Conservation (phyloP, 2,797 vertebrate genomes). For the Pangasius sanitwongsei region DNA sequence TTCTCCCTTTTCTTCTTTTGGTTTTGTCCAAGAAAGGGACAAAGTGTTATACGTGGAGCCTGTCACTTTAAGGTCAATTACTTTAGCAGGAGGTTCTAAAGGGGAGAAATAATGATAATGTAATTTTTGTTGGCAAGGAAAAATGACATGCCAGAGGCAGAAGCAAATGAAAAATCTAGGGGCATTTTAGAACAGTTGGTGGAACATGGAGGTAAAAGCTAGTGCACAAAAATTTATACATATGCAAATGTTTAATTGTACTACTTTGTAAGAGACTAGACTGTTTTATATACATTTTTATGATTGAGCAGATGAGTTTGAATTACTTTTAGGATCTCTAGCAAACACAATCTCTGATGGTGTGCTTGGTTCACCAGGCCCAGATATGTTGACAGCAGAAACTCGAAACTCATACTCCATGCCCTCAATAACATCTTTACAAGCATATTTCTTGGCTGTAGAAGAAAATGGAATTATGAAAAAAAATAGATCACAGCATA, state of each 20-base stretch:
- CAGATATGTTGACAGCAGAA: slow-evolving; percentile 84
- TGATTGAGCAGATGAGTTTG: slow-evolving; percentile 22
- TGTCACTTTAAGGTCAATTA: slow-evolving; percentile 83
- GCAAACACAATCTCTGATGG: slow-evolving; percentile 84
- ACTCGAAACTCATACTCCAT: slow-evolving; percentile 89
- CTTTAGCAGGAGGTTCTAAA: slow-evolving; percentile 84
- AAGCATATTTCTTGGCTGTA: slow-evolving; percentile 73
- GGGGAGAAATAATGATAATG: slow-evolving; percentile 7
- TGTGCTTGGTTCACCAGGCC: slow-evolving; percentile 81
- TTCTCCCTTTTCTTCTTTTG: slow-evolving; percentile 70
- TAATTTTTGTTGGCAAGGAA: background rate
- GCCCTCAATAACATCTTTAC: slow-evolving; percentile 80
- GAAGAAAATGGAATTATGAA: background rate
- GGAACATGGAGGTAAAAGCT: background rate
- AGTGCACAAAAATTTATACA: background rate
- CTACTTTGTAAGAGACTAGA: background rate
- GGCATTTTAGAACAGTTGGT: background rate
- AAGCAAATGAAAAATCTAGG: background rate
- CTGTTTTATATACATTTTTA: background rate
- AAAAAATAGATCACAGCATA: background rate
- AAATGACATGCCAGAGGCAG: slow-evolving; percentile 8
- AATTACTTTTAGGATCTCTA: slow-evolving; percentile 81
- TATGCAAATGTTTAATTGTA: background rate
- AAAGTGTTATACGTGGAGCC: slow-evolving; percentile 81
- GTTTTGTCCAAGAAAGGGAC: slow-evolving; percentile 82